Base-by-base conservation (phyloP, 2,113 vertebrate genomes). In the Cinclus cinclus region DNA sequence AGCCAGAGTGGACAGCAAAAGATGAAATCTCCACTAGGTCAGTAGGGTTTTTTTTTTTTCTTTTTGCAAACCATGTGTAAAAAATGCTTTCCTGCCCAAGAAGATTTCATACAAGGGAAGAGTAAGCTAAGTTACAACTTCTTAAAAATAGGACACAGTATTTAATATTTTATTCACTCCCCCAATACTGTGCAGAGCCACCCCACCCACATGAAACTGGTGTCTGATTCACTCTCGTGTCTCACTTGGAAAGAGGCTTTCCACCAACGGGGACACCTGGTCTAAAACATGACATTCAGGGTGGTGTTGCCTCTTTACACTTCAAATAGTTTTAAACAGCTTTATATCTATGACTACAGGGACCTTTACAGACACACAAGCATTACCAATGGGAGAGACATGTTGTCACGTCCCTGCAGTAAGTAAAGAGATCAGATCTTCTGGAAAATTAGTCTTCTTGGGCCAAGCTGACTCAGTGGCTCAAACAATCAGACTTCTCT, bases 381-480 rank as follows among this genome's bases (percentile, higher is more conserved):
- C 68, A 82, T 87, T 89, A 93, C 76, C 92, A 89, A 9, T 89
- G 83, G 74, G 85, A 96, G 73, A 95, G 89, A 92, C 39, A 22
- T 88, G 80, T 60, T 84, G 83, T 95, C 90, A 94, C 68, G 71
- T 35, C 83, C 88, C 87, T 69, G 65, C 69, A 86, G 55, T 31
- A 76, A 88, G 56, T 37, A 83, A 15, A 89, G 69, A 78, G 69
- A 89, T 75, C 83, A 62, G 69, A 86, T 84, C 85, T 92, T 53
- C 87, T 93, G 92, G 85, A 96, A 96, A 93, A 82, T 62, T 31
- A 42, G 41, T 46, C 52, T 49, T 77, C 71, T 76, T 94, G 86
- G 95, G 86, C 93, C 95, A 94, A 92, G 73, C 28, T 94, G 86
- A 96, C 86, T 95, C 91, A 92, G 85, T 58, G 69, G 64, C 52